Evolutionary conservation across 2,797 vertebrate genomes (phyloP).

Genomic region (Gouania willdenowi): DNA sequence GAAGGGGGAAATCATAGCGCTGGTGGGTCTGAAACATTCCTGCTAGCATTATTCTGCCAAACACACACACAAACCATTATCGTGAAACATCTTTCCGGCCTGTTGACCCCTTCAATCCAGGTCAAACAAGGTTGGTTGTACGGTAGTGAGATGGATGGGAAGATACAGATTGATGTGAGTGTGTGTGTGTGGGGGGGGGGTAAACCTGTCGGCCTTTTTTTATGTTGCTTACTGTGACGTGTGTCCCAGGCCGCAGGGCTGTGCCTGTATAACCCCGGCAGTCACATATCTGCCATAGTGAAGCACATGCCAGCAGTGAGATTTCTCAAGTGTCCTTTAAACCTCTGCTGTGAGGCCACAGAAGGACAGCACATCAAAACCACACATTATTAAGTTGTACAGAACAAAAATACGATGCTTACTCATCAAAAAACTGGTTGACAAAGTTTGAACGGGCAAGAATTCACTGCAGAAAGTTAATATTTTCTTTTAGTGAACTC

Average conservation of each 20-base stretch:
- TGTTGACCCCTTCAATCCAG: constrained; percentile 44
- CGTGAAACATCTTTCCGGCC: constrained; percentile 57
- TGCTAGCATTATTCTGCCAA: constrained; percentile 18
- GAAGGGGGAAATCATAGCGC: too few species aligned
- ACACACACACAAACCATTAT: constrained; percentile 40
- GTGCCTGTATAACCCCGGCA: constrained; percentile 19
- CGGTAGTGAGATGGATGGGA: constrained; percentile 35
- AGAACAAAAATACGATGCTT: too few species aligned
- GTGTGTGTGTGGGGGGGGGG: constrained; percentile 15
- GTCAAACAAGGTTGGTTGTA: constrained; percentile 55
- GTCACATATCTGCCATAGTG: constrained; percentile 28
- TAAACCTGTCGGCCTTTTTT: constrained; percentile 25
- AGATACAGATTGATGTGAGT: constrained; percentile 35
- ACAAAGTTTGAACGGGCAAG: too few species aligned
- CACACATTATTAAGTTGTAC: not conserved
- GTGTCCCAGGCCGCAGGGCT: constrained; percentile 18
- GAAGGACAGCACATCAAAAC: not conserved
- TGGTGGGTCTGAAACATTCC: constrained; percentile 20
- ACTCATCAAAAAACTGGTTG: too few species aligned
- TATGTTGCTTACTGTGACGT: constrained; percentile 21
- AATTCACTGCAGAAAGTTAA: too few species aligned
- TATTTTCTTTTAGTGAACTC: too few species aligned
- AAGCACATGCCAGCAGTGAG: not conserved
- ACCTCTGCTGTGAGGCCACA: too few species aligned
- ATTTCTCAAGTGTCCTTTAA: constrained; percentile 9